Evolutionary conservation across 2,113 vertebrate genomes (phyloP), one percentile per base, ranked within the genome.

Genomic region (Eubucco bourcierii): DNA sequence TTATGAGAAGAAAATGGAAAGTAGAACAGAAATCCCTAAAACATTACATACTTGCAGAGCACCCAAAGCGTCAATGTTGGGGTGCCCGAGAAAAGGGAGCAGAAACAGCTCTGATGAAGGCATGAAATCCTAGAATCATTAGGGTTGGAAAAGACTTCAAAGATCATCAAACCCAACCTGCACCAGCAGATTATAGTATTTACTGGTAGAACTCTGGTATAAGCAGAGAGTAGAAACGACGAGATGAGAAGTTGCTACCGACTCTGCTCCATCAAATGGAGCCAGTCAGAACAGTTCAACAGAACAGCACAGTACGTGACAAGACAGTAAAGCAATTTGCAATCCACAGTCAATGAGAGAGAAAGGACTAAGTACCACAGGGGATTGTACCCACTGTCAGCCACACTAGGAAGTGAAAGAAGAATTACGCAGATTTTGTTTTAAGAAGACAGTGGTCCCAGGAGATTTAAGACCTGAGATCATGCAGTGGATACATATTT

Each of bases 361-460:
- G 90, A 88, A 78, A 86, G 53, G 41, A 80, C 7, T n/a, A 67
- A 93, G 44, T 78, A n/a, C 29, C 59, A 50, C 65, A 65, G 47
- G 76, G 79, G 59, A 9, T 61, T 86, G 41, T 83, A 37, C 72
- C 76, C 81, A 58, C 34, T 33, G 15, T 24, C 31, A 83, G 72
- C 44, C 44, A 41, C 25, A 4, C 81, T 68, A 33, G 68, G 70
- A 93, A 94, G 16, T 59, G 74, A 87, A 75, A 65, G 86, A 96
- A 86, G 73, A 87, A 87, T 66, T 79, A 55, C 66, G 28, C 34
- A 74, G 77, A 59, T 79, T 88, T 86, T 81, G 55, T 93, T 94
- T 94, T 84, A 95, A 95, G 90, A 93, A 70, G 66, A 79, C 80
- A 58, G 71, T 96, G 91, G 95, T 96, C 90, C 66, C 46, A 33